Evolutionary conservation across 2,888 invertebrate species (phyloP).

Genomic region (Apotomis turbidana): DNA sequence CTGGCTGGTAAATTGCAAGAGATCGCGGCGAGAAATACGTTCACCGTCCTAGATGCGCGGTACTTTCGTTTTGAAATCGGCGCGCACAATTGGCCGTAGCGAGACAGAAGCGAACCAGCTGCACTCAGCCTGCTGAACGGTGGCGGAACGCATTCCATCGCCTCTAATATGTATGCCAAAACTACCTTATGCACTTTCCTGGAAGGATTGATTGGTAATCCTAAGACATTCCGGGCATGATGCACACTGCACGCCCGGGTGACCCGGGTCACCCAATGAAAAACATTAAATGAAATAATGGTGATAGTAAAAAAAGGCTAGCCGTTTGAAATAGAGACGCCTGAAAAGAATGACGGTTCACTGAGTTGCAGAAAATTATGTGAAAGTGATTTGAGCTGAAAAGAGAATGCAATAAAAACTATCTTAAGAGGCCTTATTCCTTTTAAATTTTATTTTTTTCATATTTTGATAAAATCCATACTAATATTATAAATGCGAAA

Average conservation of each 20-base stretch:
- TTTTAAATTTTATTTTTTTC: too few species aligned
- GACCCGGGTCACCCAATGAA: not conserved
- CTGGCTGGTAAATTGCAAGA: slow-evolving; percentile 78
- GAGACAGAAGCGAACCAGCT: slow-evolving; percentile 73
- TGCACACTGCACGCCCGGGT: too few species aligned
- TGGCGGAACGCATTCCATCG: slow-evolving; percentile 68
- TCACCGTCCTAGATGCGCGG: slow-evolving; percentile 83
- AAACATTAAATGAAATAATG: not conserved
- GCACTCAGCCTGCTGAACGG: slow-evolving; percentile 51
- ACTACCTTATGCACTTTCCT: slow-evolving; percentile 44
- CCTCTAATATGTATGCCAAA: slow-evolving; percentile 54
- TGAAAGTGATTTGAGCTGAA: slow-evolving; percentile 1
- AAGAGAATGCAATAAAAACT: not conserved
- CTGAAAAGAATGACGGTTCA: not conserved
- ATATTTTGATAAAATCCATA: too few species aligned
- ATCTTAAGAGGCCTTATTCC: too few species aligned
- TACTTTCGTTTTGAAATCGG: slow-evolving; percentile 84
- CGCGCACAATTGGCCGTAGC: slow-evolving; percentile 82
- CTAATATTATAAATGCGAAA: too few species aligned
- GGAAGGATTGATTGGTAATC: slow-evolving; percentile 16
- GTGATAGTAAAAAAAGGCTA: slow-evolving; percentile 11
- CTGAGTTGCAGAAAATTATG: not conserved
- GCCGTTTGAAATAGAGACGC: not conserved
- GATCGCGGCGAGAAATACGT: slow-evolving; percentile 81
- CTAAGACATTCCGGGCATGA: slow-evolving; percentile 7